These are phyloP conservation scores for Rhinatrema bivittatum DNA, from an alignment of 2,797 vertebrate genomes.

Conservation along the genomic window DNA sequence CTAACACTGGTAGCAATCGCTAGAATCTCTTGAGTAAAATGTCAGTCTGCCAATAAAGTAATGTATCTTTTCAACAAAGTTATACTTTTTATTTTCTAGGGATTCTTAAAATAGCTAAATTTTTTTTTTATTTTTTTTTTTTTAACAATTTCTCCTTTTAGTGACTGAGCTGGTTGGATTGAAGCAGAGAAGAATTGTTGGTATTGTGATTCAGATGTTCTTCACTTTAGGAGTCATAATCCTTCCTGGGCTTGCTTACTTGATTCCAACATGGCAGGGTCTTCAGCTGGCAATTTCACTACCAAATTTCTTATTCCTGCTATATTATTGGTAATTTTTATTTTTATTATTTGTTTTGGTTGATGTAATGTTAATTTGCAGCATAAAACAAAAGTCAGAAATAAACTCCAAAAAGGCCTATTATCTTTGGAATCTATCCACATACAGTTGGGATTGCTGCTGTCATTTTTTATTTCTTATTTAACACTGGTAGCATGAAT, in stretches of 20 bases:
- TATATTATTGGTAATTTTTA: constrained; percentile 82
- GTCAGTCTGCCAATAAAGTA: no score
- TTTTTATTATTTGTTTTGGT: not conserved
- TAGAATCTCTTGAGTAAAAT: no score
- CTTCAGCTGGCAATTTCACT: constrained; percentile 77
- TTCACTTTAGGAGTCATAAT: constrained; percentile 86
- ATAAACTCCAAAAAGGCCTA: no score
- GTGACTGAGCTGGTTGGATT: constrained; percentile 92
- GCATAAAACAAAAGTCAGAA: no score
- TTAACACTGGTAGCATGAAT: no score
- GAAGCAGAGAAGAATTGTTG: constrained; percentile 77
- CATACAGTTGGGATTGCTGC: no score
- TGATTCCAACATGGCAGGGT: constrained; percentile 81
- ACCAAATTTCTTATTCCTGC: constrained; percentile 80
- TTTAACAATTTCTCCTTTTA: no score
- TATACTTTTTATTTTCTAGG: not conserved
- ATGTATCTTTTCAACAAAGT: not conserved
- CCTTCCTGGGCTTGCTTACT: constrained; percentile 84
- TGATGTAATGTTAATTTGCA: not conserved
- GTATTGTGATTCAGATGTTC: constrained; percentile 83
- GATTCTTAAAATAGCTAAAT: constrained; percentile 9
- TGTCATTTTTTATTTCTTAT: no score
- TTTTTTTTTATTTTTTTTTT: constrained; percentile 30
- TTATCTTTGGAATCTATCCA: no score
- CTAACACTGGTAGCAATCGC: no score